Evolutionary conservation across 2,113 vertebrate species (phyloP).

Genomic region (Heliornis fulica): DNA sequence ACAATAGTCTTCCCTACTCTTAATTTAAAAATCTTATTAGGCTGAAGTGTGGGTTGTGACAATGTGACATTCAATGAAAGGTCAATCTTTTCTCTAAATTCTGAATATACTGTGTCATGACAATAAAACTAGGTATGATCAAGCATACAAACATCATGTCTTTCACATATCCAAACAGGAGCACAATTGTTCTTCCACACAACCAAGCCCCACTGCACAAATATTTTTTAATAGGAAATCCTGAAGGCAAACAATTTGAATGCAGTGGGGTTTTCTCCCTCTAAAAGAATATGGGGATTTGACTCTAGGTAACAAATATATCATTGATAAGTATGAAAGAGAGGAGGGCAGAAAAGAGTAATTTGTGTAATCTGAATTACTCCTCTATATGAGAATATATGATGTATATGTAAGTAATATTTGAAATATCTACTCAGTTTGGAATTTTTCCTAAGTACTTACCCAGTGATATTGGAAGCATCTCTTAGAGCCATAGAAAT

Average conservation of each 20-base stretch:
- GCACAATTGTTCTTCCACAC: neutral
- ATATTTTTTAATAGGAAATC: neutral
- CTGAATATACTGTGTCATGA: neutral
- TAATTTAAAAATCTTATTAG: neutral
- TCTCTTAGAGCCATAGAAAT: neutral
- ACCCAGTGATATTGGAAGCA: neutral
- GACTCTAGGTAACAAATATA: neutral
- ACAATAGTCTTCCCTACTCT: neutral
- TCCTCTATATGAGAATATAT: neutral
- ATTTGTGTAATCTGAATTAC: neutral
- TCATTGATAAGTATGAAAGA: neutral
- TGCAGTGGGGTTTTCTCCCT: neutral
- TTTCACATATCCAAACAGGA: neutral
- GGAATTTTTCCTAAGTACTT: neutral
- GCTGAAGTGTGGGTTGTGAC: neutral
- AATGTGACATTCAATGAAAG: neutral
- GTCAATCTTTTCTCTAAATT: neutral
- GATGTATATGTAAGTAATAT: neutral
- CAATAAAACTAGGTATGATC: neutral
- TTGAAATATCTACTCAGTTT: neutral
- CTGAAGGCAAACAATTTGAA: neutral
- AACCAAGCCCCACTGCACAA: fast-evolving
- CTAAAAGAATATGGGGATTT: neutral
- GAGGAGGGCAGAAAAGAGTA: neutral
- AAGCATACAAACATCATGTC: neutral